Base-by-base conservation (phyloP, 2,888 invertebrate species). In the Gonocerus acuteangulatus region DNA sequence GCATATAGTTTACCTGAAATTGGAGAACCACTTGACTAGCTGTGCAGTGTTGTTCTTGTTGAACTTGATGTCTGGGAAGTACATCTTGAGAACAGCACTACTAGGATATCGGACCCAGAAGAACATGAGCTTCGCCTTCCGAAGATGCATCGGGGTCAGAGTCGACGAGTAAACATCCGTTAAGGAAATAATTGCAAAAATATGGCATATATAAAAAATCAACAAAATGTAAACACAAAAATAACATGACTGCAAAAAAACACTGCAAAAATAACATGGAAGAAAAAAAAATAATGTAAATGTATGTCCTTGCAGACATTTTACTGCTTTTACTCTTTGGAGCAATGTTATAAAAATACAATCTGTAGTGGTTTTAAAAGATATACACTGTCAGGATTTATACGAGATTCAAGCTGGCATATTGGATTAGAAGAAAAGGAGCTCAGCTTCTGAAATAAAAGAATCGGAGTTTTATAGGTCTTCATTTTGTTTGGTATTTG, bases 41-140 rank as follows among this genome's bases (percentile, higher is more conserved):
- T 99, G 99, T 73, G 99, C 99, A 69, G 99, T 99, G 81, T 99
- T 99, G 82, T 97, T 97, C 81, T 99, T 99, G 84, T 99, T 99
- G 84, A 99, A 99, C 77, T 95, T 95, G 80, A 99, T 96, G 81
- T 99, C 99, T 44, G 97, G 97, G 83, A 99, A 99, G 84, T 95
- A 99, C 87, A 95, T 94, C 82, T 99, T 99, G 77, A 99, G 87
- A 70, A 97, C 92, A 72, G 95, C 90, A 66, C 97, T 97, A 77
- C 94, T 95, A 65, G 99, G 99, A 78, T 99, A 99, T 72, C 99
- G 85, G 72, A 95, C 95, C 91, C 95, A 99, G 88, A 99, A 99
- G 87, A 99, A 99, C 99, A 99, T 99, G 80, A 99, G 84, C 82
- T 99, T 99, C 69, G 99, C 99, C 79, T 99, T 99, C 75, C 99